Base-by-base conservation (phyloP, 2,113 vertebrate genomes). In the Malurus alboscapulatus region DNA sequence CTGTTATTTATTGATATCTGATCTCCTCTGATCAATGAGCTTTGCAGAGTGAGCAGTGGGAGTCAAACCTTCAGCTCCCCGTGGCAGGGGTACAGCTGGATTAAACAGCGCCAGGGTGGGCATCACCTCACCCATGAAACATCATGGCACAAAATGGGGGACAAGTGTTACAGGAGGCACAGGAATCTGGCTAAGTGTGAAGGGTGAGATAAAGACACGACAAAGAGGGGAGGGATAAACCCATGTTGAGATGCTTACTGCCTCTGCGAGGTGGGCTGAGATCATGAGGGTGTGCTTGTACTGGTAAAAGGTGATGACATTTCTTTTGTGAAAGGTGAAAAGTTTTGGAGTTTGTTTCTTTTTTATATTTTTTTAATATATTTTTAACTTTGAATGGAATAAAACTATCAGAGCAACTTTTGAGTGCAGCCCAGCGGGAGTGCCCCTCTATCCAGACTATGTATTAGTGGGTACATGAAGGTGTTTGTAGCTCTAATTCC, bases 401-500 rank as follows among this genome's bases (percentile, higher is more conserved):
- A 74, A 77, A 87, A 92, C 30, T 85, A 96, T 91, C 72, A 95
- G 79, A 85, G 57, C 17, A 92, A 95, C 84, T 93, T 94, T 61
- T 65, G 87, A 94, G 55, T 51, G 55, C 38, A 93, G 42, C 48
- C 92, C 88, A 71, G 26, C 54, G 95, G 87, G 96, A 96, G n/a
- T 66, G 61, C 55, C 83, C 88, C 87, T 80, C 92, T 84, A 95
- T 91, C 45, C 63, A 96, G 74, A 78, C 90, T 93, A 40, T 85
- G 88, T 84, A 57, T 93, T 94, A 53, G 44, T 87, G 73, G 84
- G 91, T 79, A 96, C 93, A 92, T 96, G 73, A 96, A 96, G 96
- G 94, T 94, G 88, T 97, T 96, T 95, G 79, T 92, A 92, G 76
- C 55, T 90, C 72, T 68, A 76, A 89, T 95, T 96, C 74, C 93